Base-by-base conservation (phyloP, 1,140 invertebrate species). In the Cepaea nemoralis region DNA sequence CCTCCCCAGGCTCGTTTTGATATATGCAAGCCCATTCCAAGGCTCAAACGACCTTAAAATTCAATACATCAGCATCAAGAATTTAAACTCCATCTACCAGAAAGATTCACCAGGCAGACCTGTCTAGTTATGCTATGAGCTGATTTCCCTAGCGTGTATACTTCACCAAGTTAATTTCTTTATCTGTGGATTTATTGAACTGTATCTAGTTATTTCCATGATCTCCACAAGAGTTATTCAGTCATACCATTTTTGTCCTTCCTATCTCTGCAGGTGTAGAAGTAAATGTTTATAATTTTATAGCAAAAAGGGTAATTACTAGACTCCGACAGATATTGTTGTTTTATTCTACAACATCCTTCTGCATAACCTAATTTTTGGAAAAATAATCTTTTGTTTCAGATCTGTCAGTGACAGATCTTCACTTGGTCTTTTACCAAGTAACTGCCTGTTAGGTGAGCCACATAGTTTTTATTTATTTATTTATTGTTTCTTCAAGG, bases 391-490 rank as follows among this genome's bases (percentile, higher is more conserved):
- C 6, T 42, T 40, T 27, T 42, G 12, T 73, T 73, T 42, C 27
- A 73, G 70, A 24, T 73, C 70, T 14, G 45, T 37, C 45, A 39
- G 45, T 73, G 70, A 73, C 45, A 73, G 70, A 45, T 42, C 39
- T 16, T 73, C 70, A 8, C 70, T 73, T 73, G 70, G 70, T 1
- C 70, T 73, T 42, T 39, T 73, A 40, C 70, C 70, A 42, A 73
- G 70, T n/a, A 73, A 73, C n/a, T 73, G 42, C 37, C 27, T 73
- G 37, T 27, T 42, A 73, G 70, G 70, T 73, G 39, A 73, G 35
- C 45, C 39, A 33, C 37, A 19, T 22, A 55, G 3, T 55, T 55
- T 55, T n/a, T n/a, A n/a, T n/a, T n/a, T n/a, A n/a, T n/a, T n/a
- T n/a, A n/a, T n/a, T n/a, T n/a, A n/a, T n/a, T n/a, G n/a, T n/a